Conservation (phyloP, 2,113 vertebrate genomes). For the Leptobrachium ailaonicum region DNA sequence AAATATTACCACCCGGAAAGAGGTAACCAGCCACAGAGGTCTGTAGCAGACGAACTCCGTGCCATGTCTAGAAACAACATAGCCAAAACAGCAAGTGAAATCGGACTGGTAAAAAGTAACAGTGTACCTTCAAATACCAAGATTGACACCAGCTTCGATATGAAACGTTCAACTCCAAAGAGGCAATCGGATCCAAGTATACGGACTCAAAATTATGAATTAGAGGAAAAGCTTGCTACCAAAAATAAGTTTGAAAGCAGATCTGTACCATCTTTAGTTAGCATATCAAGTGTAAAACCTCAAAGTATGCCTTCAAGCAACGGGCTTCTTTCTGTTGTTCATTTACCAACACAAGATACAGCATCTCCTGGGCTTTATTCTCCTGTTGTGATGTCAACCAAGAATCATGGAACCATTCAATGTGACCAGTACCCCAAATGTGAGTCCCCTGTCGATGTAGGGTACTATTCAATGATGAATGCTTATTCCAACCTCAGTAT, state of each 20-base stretch:
- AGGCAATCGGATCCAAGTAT: slow-evolving; percentile 91
- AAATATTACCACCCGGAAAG: slow-evolving; percentile 96
- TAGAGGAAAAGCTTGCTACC: slow-evolving; percentile 90
- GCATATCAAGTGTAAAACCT: slow-evolving; percentile 70
- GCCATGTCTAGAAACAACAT: slow-evolving; percentile 88
- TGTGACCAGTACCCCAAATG: slow-evolving; percentile 90
- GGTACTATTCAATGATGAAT: slow-evolving; percentile 87
- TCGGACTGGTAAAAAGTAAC: slow-evolving; percentile 92
- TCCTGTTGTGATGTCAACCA: slow-evolving; percentile 75
- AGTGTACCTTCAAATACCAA: slow-evolving; percentile 86
- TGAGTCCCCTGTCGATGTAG: slow-evolving; percentile 87
- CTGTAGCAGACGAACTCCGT: slow-evolving; percentile 93
- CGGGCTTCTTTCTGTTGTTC: slow-evolving; percentile 75
- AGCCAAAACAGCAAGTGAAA: slow-evolving; percentile 79
- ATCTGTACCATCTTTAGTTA: slow-evolving; percentile 79
- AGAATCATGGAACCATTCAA: slow-evolving; percentile 74
- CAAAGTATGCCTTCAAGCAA: slow-evolving; percentile 77
- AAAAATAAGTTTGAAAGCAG: slow-evolving; percentile 84
- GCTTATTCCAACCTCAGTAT: slow-evolving; percentile 82
- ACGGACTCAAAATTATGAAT: slow-evolving; percentile 86
- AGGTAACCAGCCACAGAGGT: slow-evolving; percentile 92
- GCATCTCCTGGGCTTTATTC: slow-evolving; percentile 75
- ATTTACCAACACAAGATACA: slow-evolving; percentile 81
- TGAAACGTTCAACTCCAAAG: slow-evolving; percentile 80
- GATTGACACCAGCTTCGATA: slow-evolving; percentile 70